Evolutionary conservation across 2,888 invertebrate species (phyloP).

Genomic region (Metopia argyrocephala): DNA sequence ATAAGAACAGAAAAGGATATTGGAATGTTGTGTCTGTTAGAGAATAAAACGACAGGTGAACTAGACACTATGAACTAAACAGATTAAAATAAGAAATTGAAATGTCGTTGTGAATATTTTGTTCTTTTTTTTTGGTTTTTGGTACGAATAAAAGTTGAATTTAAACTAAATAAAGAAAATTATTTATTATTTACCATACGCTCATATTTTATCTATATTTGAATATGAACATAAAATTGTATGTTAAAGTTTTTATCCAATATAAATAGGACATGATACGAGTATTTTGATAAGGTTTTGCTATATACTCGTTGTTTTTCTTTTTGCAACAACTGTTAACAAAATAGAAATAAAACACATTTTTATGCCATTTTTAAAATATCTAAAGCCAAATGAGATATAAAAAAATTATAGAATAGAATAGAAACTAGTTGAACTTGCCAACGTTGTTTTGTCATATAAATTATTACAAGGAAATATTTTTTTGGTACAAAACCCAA

Average conservation of each 20-base stretch:
- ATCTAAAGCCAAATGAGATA: too few relatives aligned
- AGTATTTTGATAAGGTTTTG: too few relatives aligned
- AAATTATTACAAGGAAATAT: too few relatives aligned
- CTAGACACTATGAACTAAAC: conserved; percentile 51
- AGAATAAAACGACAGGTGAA: conserved; percentile 46
- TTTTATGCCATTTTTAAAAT: too few relatives aligned
- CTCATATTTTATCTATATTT: not conserved
- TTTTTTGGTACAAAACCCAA: too few relatives aligned
- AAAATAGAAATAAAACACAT: too few relatives aligned
- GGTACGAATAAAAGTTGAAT: conserved; percentile 6
- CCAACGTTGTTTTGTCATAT: too few relatives aligned
- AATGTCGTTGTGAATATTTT: conserved; percentile 28
- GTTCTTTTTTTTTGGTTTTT: not conserved
- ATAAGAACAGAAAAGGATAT: not conserved
- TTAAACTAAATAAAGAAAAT: conserved; percentile 32
- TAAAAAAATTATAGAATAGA: too few relatives aligned
- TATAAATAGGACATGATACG: too few relatives aligned
- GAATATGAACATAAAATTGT: not conserved
- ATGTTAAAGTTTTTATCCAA: not conserved
- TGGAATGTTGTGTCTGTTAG: not conserved
- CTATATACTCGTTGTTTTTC: too few relatives aligned
- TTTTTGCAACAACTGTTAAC: too few relatives aligned
- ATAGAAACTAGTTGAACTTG: too few relatives aligned
- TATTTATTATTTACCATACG: conserved; percentile 24
- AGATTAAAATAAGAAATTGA: conserved; percentile 58